Evolutionary conservation across 2,888 invertebrate species (phyloP).

Genomic region (Cyrtodaria siliqua): DNA sequence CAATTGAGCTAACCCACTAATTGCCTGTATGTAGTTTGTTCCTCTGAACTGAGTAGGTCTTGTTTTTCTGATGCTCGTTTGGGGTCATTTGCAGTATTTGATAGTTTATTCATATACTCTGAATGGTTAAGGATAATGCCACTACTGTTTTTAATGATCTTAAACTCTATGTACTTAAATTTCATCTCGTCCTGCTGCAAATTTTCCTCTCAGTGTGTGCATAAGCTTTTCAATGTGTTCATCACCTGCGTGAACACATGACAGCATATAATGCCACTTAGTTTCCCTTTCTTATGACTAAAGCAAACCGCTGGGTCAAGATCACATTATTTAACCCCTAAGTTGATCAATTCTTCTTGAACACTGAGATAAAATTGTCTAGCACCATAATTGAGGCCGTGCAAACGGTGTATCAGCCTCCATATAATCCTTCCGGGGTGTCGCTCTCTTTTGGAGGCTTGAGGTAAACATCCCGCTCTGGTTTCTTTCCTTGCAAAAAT

Average conservation of each 20-base stretch:
- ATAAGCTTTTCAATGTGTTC: slow-evolving; percentile 43
- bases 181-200: slow-evolving; percentile 56
- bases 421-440: slow-evolving; percentile 29
- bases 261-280: slow-evolving; percentile 52
- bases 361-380: slow-evolving; percentile 64
- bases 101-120: too few relatives aligned
- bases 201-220: slow-evolving; percentile 34
- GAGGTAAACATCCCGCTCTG: slow-evolving; percentile 53
- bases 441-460: slow-evolving; percentile 53
- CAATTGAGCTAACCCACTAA: slow-evolving; percentile 46
- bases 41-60: neutral
- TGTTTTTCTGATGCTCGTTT: neutral
- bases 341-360: slow-evolving; percentile 33
- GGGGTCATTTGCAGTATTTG: too few relatives aligned
- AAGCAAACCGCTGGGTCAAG: slow-evolving; percentile 63
- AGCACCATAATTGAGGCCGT: slow-evolving; percentile 63
- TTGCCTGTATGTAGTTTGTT: neutral
- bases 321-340: slow-evolving; percentile 53
- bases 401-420: slow-evolving; percentile 62
- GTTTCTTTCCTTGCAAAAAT: slow-evolving; percentile 61
- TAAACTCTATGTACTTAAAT: slow-evolving; percentile 62
- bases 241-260: slow-evolving; percentile 66
- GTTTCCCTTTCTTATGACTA: slow-evolving; percentile 23
- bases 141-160: too few relatives aligned
- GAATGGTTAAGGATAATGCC: too few relatives aligned